Evolutionary conservation across 2,888 invertebrate species (phyloP).

Genomic region (Drosophila borealis): DNA sequence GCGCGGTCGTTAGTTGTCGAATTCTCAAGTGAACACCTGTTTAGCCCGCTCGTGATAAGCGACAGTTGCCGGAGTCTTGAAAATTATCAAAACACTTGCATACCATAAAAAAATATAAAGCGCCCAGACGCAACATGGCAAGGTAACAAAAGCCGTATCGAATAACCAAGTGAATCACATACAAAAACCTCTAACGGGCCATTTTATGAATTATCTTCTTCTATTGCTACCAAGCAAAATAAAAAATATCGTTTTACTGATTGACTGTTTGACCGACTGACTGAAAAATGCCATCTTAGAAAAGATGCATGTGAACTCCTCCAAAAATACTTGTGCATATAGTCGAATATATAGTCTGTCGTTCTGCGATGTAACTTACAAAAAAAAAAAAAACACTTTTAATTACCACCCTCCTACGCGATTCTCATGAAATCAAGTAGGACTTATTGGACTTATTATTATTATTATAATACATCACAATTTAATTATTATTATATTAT

Average conservation of each 20-base stretch:
- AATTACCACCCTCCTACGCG: background rate
- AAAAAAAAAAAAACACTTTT: no score
- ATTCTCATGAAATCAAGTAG: background rate
- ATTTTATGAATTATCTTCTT: background rate
- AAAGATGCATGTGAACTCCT: no score
- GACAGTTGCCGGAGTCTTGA: slow-evolving; percentile 13
- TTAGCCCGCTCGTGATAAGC: slow-evolving; percentile 44
- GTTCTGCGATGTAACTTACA: no score
- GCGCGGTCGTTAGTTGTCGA: slow-evolving; percentile 13
- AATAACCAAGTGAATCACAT: slow-evolving; percentile 27
- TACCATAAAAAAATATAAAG: slow-evolving; percentile 44
- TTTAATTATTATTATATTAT: no score
- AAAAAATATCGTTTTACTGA: no score
- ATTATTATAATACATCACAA: no score
- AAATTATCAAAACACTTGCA: slow-evolving; percentile 48
- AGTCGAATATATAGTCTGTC: no score
- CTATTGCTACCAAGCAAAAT: background rate
- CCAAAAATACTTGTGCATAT: no score
- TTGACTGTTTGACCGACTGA: background rate
- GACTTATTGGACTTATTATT: no score
- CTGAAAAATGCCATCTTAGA: no score
- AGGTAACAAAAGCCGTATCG: background rate
- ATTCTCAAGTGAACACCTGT: slow-evolving; percentile 59
- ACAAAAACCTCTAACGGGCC: background rate
- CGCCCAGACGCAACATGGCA: slow-evolving; percentile 1